phyloP scores from a whole-genome alignment of 2,888 invertebrate genomes.

The Artemia sinica region DNA sequence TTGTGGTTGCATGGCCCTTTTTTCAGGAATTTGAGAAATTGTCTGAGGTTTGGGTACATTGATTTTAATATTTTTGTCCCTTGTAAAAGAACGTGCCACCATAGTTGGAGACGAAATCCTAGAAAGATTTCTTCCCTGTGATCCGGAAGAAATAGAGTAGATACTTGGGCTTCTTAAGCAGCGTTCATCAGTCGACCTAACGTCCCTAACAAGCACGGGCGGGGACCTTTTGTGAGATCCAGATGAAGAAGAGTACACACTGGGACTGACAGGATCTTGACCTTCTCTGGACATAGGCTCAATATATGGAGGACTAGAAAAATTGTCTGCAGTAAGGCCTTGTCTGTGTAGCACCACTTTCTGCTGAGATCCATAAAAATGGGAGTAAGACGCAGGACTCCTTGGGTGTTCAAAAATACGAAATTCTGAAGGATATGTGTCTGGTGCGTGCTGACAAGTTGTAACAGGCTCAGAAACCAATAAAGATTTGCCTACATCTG shows the following conservation, averaged over 20 bases:
- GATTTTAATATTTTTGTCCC: no score
- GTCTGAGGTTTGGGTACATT: slow-evolving; percentile 12
- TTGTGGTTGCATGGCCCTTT: slow-evolving; percentile 39
- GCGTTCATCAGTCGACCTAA: not conserved
- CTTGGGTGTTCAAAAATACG: not conserved
- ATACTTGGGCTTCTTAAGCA: not conserved
- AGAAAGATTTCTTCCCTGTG: not conserved
- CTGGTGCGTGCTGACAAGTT: not conserved
- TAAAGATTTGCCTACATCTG: not conserved
- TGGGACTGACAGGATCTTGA: not conserved
- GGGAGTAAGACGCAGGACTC: not conserved
- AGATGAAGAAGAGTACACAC: not conserved
- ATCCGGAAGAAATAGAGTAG: slow-evolving; percentile 1
- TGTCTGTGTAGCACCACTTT: not conserved
- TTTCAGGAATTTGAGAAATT: slow-evolving; percentile 22
- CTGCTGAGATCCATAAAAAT: not conserved
- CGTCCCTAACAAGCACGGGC: no score
- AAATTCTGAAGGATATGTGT: not conserved
- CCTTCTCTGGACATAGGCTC: not conserved
- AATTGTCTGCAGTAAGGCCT: not conserved
- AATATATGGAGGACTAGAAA: not conserved
- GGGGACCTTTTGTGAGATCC: not conserved
- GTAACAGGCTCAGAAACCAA: not conserved
- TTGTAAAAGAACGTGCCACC: not conserved
- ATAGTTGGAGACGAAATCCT: slow-evolving; percentile 2